Evolutionary conservation across 2,113 vertebrate species (phyloP).

Genomic region (Tichodroma muraria): DNA sequence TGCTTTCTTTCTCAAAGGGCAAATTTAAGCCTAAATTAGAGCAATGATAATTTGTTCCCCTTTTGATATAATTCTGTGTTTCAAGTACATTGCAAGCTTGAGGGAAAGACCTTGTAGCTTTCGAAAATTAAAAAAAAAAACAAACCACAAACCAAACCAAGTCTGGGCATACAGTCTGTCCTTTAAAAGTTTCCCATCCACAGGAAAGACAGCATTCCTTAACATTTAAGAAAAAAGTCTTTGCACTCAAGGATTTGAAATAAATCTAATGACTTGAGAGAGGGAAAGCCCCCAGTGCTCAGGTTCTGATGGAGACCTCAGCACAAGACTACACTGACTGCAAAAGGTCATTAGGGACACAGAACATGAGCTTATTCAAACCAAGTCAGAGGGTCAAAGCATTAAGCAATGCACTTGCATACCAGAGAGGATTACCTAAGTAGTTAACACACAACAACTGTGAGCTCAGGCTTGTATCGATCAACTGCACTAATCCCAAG

Average conservation of each 20-base stretch:
- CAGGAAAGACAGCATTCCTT: background rate
- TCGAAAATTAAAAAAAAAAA: background rate
- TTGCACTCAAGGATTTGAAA: background rate
- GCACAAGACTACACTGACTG: background rate
- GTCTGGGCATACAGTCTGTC: background rate
- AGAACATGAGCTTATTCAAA: background rate
- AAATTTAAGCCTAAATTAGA: background rate
- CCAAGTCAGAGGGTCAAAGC: background rate
- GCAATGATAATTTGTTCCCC: background rate
- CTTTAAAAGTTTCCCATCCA: background rate
- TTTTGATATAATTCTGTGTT: background rate
- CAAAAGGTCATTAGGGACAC: background rate
- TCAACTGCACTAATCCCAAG: background rate
- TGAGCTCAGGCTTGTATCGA: background rate
- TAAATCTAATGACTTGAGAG: background rate
- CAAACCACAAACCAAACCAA: background rate
- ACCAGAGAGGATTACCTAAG: background rate
- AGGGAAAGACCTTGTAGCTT: background rate
- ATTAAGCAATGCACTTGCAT: background rate
- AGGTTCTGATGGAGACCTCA: background rate
- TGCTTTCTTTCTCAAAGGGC: background rate
- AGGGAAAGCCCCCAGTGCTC: background rate
- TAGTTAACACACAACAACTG: background rate
- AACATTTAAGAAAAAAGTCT: background rate
- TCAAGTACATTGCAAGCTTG: background rate